Evolutionary conservation across 2,888 invertebrate species (phyloP).

Genomic region (Andricus quercusramuli): DNA sequence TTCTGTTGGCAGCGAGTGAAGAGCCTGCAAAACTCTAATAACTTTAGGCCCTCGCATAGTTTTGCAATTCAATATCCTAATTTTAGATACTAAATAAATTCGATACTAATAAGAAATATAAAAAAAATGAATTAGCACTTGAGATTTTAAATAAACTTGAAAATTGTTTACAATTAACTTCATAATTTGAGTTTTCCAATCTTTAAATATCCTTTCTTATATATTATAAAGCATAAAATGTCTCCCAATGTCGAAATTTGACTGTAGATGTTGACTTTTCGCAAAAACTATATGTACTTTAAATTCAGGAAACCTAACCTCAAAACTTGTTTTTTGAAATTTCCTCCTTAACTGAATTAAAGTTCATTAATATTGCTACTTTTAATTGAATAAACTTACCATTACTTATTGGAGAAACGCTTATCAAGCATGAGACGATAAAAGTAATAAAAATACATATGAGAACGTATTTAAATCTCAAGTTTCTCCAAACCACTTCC

Average conservation of each 20-base stretch:
- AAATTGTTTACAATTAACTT: background rate
- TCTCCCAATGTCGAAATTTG: background rate
- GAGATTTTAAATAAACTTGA: constrained; percentile 1
- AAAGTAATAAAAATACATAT: constrained; percentile 78
- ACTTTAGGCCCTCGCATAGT: no score
- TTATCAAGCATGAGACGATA: constrained; percentile 76
- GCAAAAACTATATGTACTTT: background rate
- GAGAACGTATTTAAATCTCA: constrained; percentile 74
- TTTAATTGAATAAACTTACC: constrained; percentile 68
- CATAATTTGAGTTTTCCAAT: constrained; percentile 40
- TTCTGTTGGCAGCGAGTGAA: no score
- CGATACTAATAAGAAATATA: no score
- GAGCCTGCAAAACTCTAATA: no score
- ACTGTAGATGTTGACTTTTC: background rate
- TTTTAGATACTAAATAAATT: no score
- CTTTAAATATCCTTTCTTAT: background rate
- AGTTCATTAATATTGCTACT: background rate
- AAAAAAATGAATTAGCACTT: background rate
- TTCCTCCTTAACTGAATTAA: background rate
- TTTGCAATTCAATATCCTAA: no score
- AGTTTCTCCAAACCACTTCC: constrained; percentile 67
- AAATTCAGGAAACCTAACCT: background rate
- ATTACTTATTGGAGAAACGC: constrained; percentile 75
- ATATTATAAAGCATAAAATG: background rate
- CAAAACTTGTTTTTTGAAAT: background rate